Evolutionary conservation across 2,113 vertebrate species (phyloP).

Genomic region (Cyprinus carpio): DNA sequence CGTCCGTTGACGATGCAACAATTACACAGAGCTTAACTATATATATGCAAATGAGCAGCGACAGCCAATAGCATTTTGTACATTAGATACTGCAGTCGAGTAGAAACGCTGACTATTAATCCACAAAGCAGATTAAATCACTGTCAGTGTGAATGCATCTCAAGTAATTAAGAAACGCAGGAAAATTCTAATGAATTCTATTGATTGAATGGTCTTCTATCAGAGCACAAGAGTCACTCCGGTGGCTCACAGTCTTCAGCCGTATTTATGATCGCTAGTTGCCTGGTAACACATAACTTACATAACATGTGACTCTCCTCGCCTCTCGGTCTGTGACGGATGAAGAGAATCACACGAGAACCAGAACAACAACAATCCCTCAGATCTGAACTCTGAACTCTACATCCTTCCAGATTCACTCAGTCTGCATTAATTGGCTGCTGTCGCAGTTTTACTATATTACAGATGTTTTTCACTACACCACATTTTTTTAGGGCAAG

Average conservation of each 20-base stretch:
- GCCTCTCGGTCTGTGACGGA: slow-evolving; percentile 27
- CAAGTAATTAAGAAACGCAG: not conserved
- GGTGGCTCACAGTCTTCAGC: not conserved
- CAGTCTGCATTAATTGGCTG: not conserved
- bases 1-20: not conserved
- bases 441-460: not conserved
- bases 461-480: too few species aligned
- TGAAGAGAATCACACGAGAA: slow-evolving; percentile 23
- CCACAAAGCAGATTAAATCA: not conserved
- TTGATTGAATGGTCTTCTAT: not conserved
- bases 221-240: not conserved
- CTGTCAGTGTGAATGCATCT: not conserved
- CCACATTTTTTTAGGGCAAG: too few species aligned
- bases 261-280: slow-evolving; percentile 46
- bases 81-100: not conserved
- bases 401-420: not conserved
- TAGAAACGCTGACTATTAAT: not conserved
- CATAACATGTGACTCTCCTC: slow-evolving; percentile 50
- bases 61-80: not conserved
- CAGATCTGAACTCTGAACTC: not conserved
- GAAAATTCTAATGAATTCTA: too few species aligned
- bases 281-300: slow-evolving; percentile 58
- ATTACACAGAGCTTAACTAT: not conserved
- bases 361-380: not conserved
- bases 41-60: not conserved